Base-by-base conservation (phyloP, 2,113 vertebrate genomes). In the Lasiurus cinereus region DNA sequence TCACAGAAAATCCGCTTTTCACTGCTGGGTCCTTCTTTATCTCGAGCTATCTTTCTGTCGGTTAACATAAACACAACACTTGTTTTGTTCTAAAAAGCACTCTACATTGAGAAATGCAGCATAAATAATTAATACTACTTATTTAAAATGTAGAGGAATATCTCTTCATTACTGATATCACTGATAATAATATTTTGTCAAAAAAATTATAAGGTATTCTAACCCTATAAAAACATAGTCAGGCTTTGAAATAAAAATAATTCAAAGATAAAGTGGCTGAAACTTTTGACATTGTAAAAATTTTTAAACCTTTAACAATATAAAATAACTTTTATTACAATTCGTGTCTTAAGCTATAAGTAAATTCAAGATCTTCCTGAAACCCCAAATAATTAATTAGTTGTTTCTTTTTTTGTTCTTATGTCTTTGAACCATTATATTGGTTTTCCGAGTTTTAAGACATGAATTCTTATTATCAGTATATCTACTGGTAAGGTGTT, bases 211-310 rank as follows among this genome's bases (percentile, higher is more conserved):
- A 54, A 54, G 52, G 52, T 54, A 18, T 54, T 18, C 16, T 54
- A 54, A 59, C 56, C 22, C 16, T 31, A 21, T 19, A 8, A 10
- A 83, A 96, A 46, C 16, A 46, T 21, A 76, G 1, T 48, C n/a
- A 67, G 6, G 1, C 5, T 83, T 73, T 67, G 24, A 93, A 94
- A 67, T 4, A 3, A 85, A 86, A 73, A 19, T 18, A 50, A 46
- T 43, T 74, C 0, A 52, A 76, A 83, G 22, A 67, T 33, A 50
- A 50, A 83, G 10, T 88, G 5, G 4, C 73, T 56, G 21, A 39
- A 59, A 54, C 4, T 74, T 95, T 74, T 95, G 22, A 70, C 8
- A 18, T 83, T 11, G 1, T 13, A 54, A 89, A 95, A 92, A 84
- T 0, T 52, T 90, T 21, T 9, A 88, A 72, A 31, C 22, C 2